A percentile compares a stretch with the other conserved stretches of the same genome.
Evolutionary conservation across 2,888 invertebrate species (phyloP).

Genomic region (Scaptomyza cyrtandrae): DNA sequence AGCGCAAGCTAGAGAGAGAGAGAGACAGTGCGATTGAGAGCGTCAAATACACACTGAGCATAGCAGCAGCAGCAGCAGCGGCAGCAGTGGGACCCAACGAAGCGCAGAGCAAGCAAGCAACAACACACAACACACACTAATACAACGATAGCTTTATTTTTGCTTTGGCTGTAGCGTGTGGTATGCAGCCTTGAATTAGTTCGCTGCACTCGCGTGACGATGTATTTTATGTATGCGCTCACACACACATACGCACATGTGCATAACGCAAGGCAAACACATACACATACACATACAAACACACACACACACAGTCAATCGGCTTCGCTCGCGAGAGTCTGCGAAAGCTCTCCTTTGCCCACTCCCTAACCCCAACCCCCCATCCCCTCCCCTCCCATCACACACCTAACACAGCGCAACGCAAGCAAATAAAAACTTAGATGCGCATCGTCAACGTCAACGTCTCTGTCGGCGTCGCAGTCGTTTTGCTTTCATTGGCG

Average conservation of each 20-base stretch:
- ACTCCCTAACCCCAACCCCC: too few species aligned
- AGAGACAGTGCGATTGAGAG: conserved; percentile 17
- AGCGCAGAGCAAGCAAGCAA: conserved; percentile 36
- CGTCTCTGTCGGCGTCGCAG: conserved; percentile 35
- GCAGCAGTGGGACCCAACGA: conserved; percentile 31
- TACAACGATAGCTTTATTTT: conserved; percentile 76
- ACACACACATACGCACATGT: conserved; percentile 14
- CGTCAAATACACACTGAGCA: conserved; percentile 22
- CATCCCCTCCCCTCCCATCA: not conserved
- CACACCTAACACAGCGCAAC: not conserved
- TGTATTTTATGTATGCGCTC: conserved; percentile 60
- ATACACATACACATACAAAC: conserved; percentile 22
- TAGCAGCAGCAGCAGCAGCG: not conserved
- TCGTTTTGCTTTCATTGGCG: conserved; percentile 63
- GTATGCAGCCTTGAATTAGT: conserved; percentile 85
- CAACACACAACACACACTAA: conserved; percentile 38
- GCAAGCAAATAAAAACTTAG: conserved; percentile 50
- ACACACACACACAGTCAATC: conserved; percentile 15
- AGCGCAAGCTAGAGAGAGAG: conserved; percentile 5
- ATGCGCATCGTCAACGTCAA: conserved; percentile 57
- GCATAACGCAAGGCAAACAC: conserved; percentile 49
- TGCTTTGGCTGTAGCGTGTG: conserved; percentile 77
- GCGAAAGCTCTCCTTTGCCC: conserved; percentile 54
- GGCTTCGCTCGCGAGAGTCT: conserved; percentile 54
- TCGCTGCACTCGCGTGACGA: conserved; percentile 84